These are phyloP conservation scores for Drosophila sordidapex DNA, from an alignment of 2,888 invertebrate genomes.

Conservation along the genomic window DNA sequence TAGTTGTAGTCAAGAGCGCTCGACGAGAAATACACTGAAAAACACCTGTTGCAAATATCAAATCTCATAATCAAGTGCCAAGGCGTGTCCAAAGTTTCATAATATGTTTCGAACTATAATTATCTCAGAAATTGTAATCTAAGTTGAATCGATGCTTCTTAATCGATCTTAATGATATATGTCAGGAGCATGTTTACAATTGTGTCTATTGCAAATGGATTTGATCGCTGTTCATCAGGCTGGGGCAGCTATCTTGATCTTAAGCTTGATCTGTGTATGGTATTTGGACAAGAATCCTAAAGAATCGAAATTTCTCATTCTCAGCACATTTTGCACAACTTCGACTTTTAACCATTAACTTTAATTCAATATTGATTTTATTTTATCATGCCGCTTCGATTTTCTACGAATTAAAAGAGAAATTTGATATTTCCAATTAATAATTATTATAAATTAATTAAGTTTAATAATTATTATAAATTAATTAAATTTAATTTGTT, in stretches of 20 bases:
- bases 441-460: not conserved
- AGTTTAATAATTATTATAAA: not conserved
- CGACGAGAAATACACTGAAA: not conserved
- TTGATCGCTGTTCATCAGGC: not conserved
- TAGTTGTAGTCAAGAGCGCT: too few species aligned
- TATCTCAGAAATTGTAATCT: not conserved
- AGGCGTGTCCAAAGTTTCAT: not conserved
- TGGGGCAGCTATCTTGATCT: not conserved
- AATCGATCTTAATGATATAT: not conserved
- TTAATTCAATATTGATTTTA: not conserved
- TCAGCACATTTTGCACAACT: not conserved
- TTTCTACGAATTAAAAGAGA: not conserved
- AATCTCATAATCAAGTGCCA: not conserved
- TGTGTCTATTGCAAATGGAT: not conserved
- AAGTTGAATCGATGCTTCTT: not conserved
- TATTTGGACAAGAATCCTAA: not conserved
- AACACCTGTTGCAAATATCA: not conserved
- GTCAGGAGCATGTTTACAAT: not conserved
- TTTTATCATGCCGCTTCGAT: too few species aligned
- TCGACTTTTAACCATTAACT: not conserved
- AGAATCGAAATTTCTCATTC: not conserved
- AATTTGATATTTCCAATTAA: not conserved
- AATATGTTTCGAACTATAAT: not conserved
- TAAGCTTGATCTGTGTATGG: not conserved
- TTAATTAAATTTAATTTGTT: not conserved